Percentiles rank a stretch among this genome's conserved stretches.
phyloP scores from a whole-genome alignment of 2,888 invertebrate species.

The Yponomeuta sedellus region DNA sequence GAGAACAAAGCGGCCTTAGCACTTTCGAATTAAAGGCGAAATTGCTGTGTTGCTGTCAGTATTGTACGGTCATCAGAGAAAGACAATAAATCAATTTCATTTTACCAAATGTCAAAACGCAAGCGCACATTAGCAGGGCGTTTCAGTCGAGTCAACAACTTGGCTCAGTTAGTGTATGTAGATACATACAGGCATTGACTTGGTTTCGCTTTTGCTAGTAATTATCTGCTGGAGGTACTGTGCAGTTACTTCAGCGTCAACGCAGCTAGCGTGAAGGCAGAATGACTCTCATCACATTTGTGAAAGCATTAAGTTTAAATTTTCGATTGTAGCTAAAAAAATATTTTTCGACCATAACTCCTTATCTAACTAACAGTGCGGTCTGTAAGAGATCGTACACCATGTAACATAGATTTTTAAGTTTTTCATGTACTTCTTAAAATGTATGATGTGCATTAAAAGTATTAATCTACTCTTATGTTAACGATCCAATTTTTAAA shows the following conservation, averaged over 20 bases:
- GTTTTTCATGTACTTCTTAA: too few species aligned
- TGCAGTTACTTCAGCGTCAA: background rate
- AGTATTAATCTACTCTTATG: too few species aligned
- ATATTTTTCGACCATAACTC: too few species aligned
- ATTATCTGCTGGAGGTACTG: background rate
- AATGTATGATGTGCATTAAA: too few species aligned
- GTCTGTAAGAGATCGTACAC: too few species aligned
- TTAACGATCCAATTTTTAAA: too few species aligned
- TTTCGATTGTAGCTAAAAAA: too few species aligned
- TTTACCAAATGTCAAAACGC: slow-evolving; percentile 29
- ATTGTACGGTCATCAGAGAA: background rate
- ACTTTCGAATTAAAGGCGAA: background rate
- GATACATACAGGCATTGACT: slow-evolving; percentile 12
- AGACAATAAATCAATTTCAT: slow-evolving; percentile 34
- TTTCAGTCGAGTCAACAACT: slow-evolving; percentile 26
- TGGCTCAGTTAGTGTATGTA: background rate
- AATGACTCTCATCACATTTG: too few species aligned
- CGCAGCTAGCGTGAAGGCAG: too few species aligned
- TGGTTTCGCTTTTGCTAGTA: slow-evolving; percentile 2
- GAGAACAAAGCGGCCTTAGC: background rate
- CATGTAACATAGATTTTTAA: too few species aligned
- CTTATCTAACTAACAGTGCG: too few species aligned
- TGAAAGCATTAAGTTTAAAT: too few species aligned
- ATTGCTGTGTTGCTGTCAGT: background rate
- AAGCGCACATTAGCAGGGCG: slow-evolving; percentile 31